Percentiles rank a stretch among this genome's conserved stretches.
These are phyloP conservation scores for Colostygia pectinataria DNA, from an alignment of 2,888 invertebrate genomes.

Conservation along the genomic window DNA sequence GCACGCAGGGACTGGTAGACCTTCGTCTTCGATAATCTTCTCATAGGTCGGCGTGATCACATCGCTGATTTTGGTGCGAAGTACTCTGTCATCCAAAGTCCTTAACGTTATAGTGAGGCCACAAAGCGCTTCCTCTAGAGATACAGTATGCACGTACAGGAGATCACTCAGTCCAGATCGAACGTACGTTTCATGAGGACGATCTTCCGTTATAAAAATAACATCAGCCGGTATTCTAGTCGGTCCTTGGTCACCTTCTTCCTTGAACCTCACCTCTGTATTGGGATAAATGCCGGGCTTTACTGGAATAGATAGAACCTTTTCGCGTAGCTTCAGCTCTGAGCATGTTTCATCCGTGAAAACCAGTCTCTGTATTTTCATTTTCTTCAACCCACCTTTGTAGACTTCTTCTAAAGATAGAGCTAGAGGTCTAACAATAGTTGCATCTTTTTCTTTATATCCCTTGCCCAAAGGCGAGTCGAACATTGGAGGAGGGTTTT, in stretches of 20 bases:
- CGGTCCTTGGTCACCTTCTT: constrained; percentile 91
- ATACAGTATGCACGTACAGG: constrained; percentile 82
- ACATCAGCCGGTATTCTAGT: constrained; percentile 89
- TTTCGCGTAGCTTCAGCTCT: constrained; percentile 86
- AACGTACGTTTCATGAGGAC: constrained; percentile 85
- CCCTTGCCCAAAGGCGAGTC: constrained; percentile 84
- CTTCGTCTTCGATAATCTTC: constrained; percentile 88
- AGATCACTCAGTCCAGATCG: constrained; percentile 86
- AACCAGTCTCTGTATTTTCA: constrained; percentile 90
- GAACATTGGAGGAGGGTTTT: constrained; percentile 85
- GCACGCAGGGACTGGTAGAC: constrained; percentile 86
- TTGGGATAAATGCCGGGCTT: constrained; percentile 89
- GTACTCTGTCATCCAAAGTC: constrained; percentile 87
- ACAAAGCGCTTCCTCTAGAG: constrained; percentile 87
- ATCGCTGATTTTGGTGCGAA: constrained; percentile 88
- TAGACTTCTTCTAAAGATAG: constrained; percentile 83
- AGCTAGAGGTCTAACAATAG: constrained; percentile 73
- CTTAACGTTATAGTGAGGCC: constrained; percentile 86
- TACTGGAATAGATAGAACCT: constrained; percentile 88
- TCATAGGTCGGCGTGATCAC: constrained; percentile 87
- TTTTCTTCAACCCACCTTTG: constrained; percentile 90
- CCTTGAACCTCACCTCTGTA: constrained; percentile 88
- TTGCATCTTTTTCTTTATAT: constrained; percentile 83
- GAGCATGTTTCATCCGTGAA: constrained; percentile 85
- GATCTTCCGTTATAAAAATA: constrained; percentile 88